Conservation (phyloP, 2,113 vertebrate species). For the Pholis gunnellus region DNA sequence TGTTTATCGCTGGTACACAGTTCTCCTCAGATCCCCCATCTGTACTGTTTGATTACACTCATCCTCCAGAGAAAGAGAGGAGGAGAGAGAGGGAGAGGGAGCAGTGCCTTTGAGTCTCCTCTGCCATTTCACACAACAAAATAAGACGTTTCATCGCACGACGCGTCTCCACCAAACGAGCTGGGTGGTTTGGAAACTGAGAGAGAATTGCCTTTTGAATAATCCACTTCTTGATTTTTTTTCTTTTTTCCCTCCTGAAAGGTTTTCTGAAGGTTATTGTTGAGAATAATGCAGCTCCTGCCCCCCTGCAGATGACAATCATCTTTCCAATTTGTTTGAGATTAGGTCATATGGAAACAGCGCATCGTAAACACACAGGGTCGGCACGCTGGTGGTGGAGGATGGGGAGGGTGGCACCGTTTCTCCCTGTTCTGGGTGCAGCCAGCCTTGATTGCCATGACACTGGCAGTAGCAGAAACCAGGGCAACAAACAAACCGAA, state of each 20-base stretch:
- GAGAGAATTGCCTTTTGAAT: constrained; percentile 77
- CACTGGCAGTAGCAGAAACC: constrained; percentile 53
- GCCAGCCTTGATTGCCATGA: constrained; percentile 53
- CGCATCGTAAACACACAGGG: constrained; percentile 71
- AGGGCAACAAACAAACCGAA: constrained; percentile 62
- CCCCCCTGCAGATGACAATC: constrained; percentile 79
- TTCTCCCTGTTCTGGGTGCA: constrained; percentile 46
- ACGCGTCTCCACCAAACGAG: constrained; percentile 53
- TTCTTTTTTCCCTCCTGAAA: constrained; percentile 54
- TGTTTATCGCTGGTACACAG: constrained; percentile 54
- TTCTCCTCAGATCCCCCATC: constrained; percentile 63
- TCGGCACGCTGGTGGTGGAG: constrained; percentile 24
- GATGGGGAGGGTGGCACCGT: constrained; percentile 38
- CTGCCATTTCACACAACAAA: constrained; percentile 66
- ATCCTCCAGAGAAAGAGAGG: constrained; percentile 45
- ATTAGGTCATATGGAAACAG: constrained; percentile 80
- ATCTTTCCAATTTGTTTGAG: constrained; percentile 79
- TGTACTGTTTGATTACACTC: constrained; percentile 70
- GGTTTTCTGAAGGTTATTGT: constrained; percentile 78
- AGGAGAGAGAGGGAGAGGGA: constrained; percentile 19
- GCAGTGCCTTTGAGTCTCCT: constrained; percentile 51
- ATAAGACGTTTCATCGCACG: constrained; percentile 71
- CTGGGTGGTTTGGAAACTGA: constrained; percentile 49
- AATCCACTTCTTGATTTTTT: constrained; percentile 51
- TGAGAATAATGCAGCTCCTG: constrained; percentile 66